Evolutionary conservation across 2,888 invertebrate species (phyloP).

Genomic region (Nephrotoma guestfalica): DNA sequence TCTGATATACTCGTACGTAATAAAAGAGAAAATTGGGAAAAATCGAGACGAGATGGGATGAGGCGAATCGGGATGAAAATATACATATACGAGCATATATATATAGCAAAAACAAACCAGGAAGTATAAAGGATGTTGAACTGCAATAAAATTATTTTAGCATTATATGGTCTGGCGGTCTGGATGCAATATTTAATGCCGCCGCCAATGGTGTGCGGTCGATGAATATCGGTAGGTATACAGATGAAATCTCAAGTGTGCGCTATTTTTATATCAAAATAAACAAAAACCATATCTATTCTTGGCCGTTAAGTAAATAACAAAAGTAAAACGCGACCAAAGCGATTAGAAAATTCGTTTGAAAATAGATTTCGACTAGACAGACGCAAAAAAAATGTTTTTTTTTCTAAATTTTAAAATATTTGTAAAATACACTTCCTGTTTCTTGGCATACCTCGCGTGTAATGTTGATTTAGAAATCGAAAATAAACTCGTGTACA

Average conservation of each 20-base stretch:
- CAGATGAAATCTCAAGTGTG: background rate
- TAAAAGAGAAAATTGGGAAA: background rate
- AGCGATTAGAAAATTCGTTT: background rate
- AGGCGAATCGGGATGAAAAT: background rate
- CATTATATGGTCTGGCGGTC: background rate
- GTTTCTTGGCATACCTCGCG: background rate
- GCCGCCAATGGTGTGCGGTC: background rate
- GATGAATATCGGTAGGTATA: background rate
- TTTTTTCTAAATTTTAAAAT: background rate
- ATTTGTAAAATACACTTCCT: background rate
- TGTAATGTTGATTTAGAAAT: background rate
- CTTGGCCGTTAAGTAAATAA: background rate
- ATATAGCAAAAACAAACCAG: background rate
- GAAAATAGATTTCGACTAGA: background rate
- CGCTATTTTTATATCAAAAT: background rate
- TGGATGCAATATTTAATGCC: too few relatives aligned
- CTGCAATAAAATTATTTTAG: background rate
- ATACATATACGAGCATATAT: too few relatives aligned
- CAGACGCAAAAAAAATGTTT: background rate
- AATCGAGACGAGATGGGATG: background rate
- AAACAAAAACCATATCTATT: background rate
- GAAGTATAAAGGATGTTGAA: background rate
- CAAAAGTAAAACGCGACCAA: background rate
- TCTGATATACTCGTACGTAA: background rate
- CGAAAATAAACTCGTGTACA: background rate